These are phyloP conservation scores for Tipula unca DNA, from an alignment of 2,888 invertebrate species.

Conservation along the genomic window DNA sequence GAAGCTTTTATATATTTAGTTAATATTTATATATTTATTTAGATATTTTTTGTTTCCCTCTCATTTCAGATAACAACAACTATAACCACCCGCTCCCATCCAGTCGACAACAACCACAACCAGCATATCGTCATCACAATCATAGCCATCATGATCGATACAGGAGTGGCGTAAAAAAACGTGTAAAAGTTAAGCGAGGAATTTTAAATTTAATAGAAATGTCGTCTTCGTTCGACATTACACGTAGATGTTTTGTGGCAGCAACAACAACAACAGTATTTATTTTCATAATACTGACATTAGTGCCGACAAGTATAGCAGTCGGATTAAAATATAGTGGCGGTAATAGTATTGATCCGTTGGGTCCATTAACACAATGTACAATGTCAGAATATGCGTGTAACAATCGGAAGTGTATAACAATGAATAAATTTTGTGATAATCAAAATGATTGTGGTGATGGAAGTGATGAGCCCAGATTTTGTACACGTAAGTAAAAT, in stretches of 20 bases:
- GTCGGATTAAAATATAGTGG: neutral
- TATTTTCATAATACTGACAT: neutral
- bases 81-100: neutral
- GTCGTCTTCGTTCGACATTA: neutral
- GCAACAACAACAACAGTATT: neutral
- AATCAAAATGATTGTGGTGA: constrained; percentile 73
- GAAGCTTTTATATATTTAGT: neutral
- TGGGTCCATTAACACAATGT: constrained; percentile 32
- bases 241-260: neutral
- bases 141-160: neutral
- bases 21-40: neutral
- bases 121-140: neutral
- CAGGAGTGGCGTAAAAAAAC: neutral
- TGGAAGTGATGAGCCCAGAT: constrained; percentile 68
- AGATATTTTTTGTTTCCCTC: neutral
- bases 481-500: constrained; percentile 67
- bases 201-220: neutral
- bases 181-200: neutral
- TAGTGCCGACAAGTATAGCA: neutral
- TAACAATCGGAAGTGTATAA: constrained; percentile 41
- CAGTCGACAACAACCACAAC: neutral
- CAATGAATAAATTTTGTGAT: constrained; percentile 68
- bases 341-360: constrained; percentile 9
- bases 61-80: neutral
- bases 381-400: constrained; percentile 40